A percentile compares a stretch with the other conserved stretches of the same genome.
Evolutionary conservation across 2,888 invertebrate genomes (phyloP).

Genomic region (Nysson spinosus): DNA sequence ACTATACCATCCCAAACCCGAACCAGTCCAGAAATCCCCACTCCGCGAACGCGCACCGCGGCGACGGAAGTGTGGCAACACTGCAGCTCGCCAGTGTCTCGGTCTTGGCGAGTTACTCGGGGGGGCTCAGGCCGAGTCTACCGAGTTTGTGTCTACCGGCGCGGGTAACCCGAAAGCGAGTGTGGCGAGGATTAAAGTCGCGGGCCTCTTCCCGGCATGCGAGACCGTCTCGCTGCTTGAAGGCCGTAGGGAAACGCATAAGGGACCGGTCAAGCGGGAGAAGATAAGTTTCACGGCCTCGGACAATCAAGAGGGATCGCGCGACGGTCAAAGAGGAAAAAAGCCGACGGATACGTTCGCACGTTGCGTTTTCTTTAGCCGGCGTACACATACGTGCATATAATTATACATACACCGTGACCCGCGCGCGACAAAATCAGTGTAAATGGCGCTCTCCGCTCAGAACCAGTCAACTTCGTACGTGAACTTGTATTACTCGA

Average conservation of each 20-base stretch:
- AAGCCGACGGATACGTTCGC: conserved; percentile 37
- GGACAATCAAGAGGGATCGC: conserved; percentile 26
- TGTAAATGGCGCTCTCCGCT: conserved; percentile 77
- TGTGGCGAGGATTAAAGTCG: conserved; percentile 66
- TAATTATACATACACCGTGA: conserved; percentile 47
- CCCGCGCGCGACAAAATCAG: conserved; percentile 61
- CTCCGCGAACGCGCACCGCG: conserved; percentile 56
- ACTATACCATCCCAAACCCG: conserved; percentile 62
- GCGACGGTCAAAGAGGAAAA: conserved; percentile 27
- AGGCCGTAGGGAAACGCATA: conserved; percentile 47
- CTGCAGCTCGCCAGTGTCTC: conserved; percentile 73
- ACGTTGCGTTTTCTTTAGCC: conserved; percentile 27
- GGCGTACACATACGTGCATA: background rate
- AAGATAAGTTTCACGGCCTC: conserved; percentile 41
- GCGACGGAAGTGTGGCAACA: conserved; percentile 75
- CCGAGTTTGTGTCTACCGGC: conserved; percentile 75
- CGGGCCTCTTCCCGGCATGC: conserved; percentile 67
- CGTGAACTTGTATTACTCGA: conserved; percentile 84
- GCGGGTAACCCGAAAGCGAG: conserved; percentile 71
- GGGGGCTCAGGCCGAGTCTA: conserved; percentile 74
- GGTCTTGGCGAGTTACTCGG: conserved; percentile 74
- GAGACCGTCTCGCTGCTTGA: conserved; percentile 64
- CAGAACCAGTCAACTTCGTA: conserved; percentile 81
- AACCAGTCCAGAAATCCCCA: conserved; percentile 71
- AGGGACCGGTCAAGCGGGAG: conserved; percentile 39